Base-by-base conservation (phyloP, 2,888 invertebrate genomes). In the Coremacera marginata region DNA sequence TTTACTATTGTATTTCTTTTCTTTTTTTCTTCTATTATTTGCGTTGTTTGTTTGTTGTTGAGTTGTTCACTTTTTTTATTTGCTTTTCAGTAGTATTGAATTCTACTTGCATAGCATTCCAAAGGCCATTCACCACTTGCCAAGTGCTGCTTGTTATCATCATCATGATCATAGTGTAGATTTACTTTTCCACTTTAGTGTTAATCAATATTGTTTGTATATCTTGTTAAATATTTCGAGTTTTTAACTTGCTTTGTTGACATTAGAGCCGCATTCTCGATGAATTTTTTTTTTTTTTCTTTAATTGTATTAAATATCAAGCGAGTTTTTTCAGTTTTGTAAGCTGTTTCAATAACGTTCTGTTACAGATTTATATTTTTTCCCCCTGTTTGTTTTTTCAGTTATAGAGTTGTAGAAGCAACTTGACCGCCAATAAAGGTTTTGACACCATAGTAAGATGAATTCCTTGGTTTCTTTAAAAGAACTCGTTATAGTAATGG, bases 101-200 rank as follows among this genome's bases (percentile, higher is more conserved):
- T 34, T 34, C 34, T 8, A 44, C 19, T n/a, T 34, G 9, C 68
- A 51, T 16, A 68, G 22, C 49, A 34, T 16, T 49, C 27, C 22
- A 68, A 51, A 68, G 51, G 68, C 68, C 68, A 68, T 68, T 68
- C 68, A 68, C 68, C 68, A 68, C 68, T 27, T n/a, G 22, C 14
- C 51, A 49, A 51, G 63, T 65, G 63, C 27, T 31, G 19, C 1
- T 65, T n/a, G n/a, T n/a, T 27, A 31, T 37, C 62, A 25, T 25
- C 27, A 62, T 22, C 31, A 55, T 19, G 3, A 31, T 19, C 19
- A 19, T 19, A 19, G n/a, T 55, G 22, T 55, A 22, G n/a, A 19
- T 55, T n/a, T 55, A 55, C 22, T 55, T 55, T 22, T 22, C 2
- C 9, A 63, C n/a, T 63, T 63, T 63, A 63, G 14, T 63, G 25